phyloP scores from a whole-genome alignment of 1,140 invertebrate species.

The Apocrypta bakeri region DNA sequence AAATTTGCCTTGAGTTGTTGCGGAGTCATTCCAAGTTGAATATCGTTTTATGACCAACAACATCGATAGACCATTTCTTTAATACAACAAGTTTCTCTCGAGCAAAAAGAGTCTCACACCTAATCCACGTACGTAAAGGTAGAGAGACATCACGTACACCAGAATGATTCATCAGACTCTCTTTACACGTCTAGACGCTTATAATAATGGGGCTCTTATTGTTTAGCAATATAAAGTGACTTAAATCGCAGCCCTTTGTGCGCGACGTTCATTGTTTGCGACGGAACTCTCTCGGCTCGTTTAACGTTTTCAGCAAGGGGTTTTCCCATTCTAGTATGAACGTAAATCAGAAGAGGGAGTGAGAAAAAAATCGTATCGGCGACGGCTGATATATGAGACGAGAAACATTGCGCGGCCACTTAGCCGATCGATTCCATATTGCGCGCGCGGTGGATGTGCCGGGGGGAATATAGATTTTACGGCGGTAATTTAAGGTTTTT shows the following conservation, averaged over 20 bases:
- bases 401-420: conserved; percentile 41
- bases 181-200: background rate
- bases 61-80: background rate
- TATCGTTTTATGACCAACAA: background rate
- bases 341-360: conserved; percentile 15
- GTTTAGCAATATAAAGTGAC: conserved; percentile 1
- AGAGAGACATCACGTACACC: background rate
- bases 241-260: background rate
- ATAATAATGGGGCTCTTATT: background rate
- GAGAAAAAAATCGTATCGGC: conserved; percentile 15
- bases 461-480: conserved; percentile 33
- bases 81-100: background rate
- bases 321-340: background rate
- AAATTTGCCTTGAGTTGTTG: conserved; percentile 11
- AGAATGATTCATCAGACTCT: background rate
- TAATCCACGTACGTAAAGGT: background rate
- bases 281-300: background rate
- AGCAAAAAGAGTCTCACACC: background rate
- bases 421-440: conserved; percentile 23
- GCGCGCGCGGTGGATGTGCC: background rate
- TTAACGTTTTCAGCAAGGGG: background rate
- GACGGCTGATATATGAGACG: conserved; percentile 36
- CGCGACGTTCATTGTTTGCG: conserved; percentile 12
- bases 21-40: background rate
- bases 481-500: background rate